These are phyloP conservation scores for Apomyelois bistriatella DNA, from an alignment of 2,888 invertebrate genomes.

Conservation along the genomic window DNA sequence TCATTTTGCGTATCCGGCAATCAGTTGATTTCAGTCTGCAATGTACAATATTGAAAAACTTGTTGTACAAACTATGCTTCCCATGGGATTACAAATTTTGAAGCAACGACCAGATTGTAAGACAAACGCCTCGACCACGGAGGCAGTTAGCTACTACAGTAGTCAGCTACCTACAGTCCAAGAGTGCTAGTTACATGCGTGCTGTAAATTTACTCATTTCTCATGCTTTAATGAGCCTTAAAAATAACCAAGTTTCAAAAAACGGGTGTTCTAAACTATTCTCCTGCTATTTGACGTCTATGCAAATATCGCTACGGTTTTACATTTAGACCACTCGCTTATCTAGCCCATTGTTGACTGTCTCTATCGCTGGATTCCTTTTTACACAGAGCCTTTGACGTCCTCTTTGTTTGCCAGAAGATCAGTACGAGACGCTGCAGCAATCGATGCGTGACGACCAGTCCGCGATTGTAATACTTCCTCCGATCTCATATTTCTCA, in stretches of 20 bases:
- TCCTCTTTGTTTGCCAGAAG: constrained; percentile 72
- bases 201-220: too few species aligned
- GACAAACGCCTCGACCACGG: too few species aligned
- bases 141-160: too few species aligned
- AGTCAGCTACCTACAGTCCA: too few species aligned
- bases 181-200: too few species aligned
- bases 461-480: constrained; percentile 43
- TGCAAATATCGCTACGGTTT: constrained; percentile 24
- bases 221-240: too few species aligned
- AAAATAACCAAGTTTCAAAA: not conserved
- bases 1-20: too few species aligned
- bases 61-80: too few species aligned
- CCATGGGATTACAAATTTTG: too few species aligned
- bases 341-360: constrained; percentile 76
- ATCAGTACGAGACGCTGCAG: constrained; percentile 66
- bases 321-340: constrained; percentile 36
- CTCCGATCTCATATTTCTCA: constrained; percentile 25
- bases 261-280: not conserved
- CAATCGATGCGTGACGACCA: constrained; percentile 68
- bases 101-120: too few species aligned
- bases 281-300: not conserved
- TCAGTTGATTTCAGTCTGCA: too few species aligned
- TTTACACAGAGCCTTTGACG: constrained; percentile 73
- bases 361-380: constrained; percentile 78
- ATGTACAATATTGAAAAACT: too few species aligned